Conservation (phyloP, 2,797 vertebrate species). For the Sebastolobus altivelis region DNA sequence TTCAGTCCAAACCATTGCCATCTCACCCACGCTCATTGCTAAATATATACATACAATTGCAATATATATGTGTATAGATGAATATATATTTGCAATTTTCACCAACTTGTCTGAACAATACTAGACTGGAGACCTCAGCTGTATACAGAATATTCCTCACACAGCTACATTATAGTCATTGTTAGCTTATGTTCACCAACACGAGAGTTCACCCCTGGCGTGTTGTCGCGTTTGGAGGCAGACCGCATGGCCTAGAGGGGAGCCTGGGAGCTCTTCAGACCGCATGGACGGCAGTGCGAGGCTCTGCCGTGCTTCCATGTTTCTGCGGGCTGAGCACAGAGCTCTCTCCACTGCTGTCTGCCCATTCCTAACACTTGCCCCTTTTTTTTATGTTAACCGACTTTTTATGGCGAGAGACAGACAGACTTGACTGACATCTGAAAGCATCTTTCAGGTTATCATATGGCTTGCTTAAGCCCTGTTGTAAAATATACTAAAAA, state of each 20-base stretch:
- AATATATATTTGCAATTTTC: conserved; percentile 72
- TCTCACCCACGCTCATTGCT: conserved; percentile 61
- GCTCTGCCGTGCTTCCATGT: conserved; percentile 71
- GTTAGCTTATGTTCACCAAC: conserved; percentile 61
- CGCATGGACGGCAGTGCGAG: conserved; percentile 66
- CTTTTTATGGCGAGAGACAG: conserved; percentile 86
- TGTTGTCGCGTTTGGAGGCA: conserved; percentile 68
- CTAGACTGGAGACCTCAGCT: conserved; percentile 81
- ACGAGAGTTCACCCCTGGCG: conserved; percentile 61
- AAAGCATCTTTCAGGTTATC: conserved; percentile 99
- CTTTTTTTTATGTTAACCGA: conserved; percentile 83
- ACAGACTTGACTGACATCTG: conserved; percentile 86
- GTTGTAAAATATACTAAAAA: conserved; percentile 94
- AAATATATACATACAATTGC: conserved; percentile 61
- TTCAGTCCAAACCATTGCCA: conserved; percentile 67
- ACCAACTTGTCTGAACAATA: conserved; percentile 56
- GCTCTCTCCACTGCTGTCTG: conserved; percentile 68
- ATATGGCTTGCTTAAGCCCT: conserved; percentile 97
- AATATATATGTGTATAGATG: conserved; percentile 70
- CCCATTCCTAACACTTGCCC: conserved; percentile 87
- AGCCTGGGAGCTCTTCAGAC: conserved; percentile 70
- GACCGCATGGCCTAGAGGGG: conserved; percentile 64
- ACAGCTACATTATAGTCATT: conserved; percentile 52
- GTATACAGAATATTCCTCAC: conserved; percentile 69
- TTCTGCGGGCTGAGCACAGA: conserved; percentile 67